phyloP scores from a whole-genome alignment of 1,140 invertebrate species.

The Aricia agestis region DNA sequence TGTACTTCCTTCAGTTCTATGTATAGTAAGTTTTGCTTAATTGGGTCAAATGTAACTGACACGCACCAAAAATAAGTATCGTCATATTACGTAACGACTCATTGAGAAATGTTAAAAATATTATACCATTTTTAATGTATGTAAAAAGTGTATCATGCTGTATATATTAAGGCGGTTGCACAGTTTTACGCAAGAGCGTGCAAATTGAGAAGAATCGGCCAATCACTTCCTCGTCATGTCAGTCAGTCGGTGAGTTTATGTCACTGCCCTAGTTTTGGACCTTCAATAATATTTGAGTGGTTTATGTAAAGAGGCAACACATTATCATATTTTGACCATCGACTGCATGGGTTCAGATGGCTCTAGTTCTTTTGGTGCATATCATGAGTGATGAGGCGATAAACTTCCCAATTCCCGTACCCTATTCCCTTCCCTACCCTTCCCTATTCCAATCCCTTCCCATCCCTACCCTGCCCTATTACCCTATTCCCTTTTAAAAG shows the following conservation, averaged over 20 bases:
- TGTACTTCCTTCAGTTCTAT: too few species aligned
- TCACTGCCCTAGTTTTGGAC: slow-evolving; percentile 31
- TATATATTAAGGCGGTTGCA: slow-evolving; percentile 39
- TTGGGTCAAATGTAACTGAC: background rate
- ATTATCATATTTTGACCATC: too few species aligned
- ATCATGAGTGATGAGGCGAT: too few species aligned
- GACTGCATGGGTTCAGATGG: too few species aligned
- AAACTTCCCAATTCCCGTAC: too few species aligned
- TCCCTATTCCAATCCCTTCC: too few species aligned
- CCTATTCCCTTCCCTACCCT: too few species aligned
- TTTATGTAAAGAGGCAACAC: background rate
- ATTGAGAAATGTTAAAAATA: slow-evolving; percentile 17
- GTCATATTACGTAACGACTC: background rate
- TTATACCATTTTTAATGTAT: background rate
- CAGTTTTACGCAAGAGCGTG: slow-evolving; percentile 52
- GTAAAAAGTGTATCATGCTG: slow-evolving; percentile 26
- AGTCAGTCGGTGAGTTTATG: slow-evolving; percentile 21
- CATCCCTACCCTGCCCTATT: too few species aligned
- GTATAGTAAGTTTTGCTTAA: background rate
- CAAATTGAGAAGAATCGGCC: slow-evolving; percentile 47
- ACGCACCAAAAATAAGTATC: background rate
- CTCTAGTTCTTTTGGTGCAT: too few species aligned
- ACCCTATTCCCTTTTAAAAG: too few species aligned
- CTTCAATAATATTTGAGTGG: slow-evolving; percentile 11
- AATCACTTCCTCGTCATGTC: slow-evolving; percentile 34